Evolutionary conservation across 2,888 invertebrate genomes (phyloP).

Genomic region (Dryomyza anilis): DNA sequence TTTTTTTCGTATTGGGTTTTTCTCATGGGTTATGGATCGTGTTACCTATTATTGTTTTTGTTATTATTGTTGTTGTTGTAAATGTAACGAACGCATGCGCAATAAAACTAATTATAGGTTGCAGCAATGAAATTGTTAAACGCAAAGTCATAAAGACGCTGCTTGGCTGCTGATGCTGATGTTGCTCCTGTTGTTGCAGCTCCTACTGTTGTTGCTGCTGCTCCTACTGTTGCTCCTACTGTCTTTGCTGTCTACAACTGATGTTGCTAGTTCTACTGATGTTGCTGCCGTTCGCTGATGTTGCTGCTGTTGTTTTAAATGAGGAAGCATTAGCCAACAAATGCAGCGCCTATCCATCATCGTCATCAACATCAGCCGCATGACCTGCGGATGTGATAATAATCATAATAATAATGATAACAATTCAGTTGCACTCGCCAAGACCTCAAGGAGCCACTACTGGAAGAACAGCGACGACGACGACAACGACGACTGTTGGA

Average conservation of each 20-base stretch:
- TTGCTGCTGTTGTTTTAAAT: slow-evolving; percentile 15
- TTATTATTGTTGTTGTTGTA: neutral
- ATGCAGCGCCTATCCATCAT: slow-evolving; percentile 20
- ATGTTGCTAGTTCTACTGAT: too few relatives aligned
- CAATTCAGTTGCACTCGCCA: neutral
- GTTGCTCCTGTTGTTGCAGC: slow-evolving; percentile 6
- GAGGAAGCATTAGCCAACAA: slow-evolving; percentile 20
- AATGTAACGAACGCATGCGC: slow-evolving; percentile 17
- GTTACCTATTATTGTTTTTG: neutral
- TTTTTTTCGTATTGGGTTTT: neutral
- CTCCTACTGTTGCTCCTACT: too few relatives aligned
- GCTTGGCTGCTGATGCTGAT: slow-evolving; percentile 1
- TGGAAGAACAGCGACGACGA: neutral
- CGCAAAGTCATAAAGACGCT: slow-evolving; percentile 8
- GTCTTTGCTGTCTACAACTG: too few relatives aligned
- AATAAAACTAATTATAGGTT: slow-evolving; percentile 29
- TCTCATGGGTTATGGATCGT: neutral
- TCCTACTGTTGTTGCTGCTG: neutral
- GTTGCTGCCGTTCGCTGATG: too few relatives aligned
- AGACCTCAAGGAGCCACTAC: neutral
- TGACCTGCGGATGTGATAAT: slow-evolving; percentile 24
- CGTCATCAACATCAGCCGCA: slow-evolving; percentile 13
- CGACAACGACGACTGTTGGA: slow-evolving; percentile 10
- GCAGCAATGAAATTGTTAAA: slow-evolving; percentile 19
- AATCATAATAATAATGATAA: slow-evolving; percentile 24